Evolutionary conservation across 2,113 vertebrate genomes (phyloP).

Genomic region (Barnardius zonarius): DNA sequence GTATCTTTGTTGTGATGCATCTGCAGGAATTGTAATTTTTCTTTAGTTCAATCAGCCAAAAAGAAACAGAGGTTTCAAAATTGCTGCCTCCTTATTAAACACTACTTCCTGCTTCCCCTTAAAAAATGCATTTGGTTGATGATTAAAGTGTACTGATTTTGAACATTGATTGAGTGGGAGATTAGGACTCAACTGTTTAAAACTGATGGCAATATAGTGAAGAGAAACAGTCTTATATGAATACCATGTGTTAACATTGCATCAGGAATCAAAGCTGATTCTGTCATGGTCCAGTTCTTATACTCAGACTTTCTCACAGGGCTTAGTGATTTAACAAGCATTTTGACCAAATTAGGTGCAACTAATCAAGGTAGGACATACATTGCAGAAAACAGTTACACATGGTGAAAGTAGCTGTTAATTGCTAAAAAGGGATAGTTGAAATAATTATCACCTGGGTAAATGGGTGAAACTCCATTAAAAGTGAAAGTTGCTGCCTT

Average conservation of each 20-base stretch:
- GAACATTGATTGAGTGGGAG: constrained; percentile 29
- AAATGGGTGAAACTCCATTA: not conserved
- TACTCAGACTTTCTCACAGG: not conserved
- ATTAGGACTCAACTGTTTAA: not conserved
- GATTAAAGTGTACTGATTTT: not conserved
- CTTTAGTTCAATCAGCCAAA: not conserved
- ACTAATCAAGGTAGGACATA: not conserved
- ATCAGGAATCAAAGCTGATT: not conserved
- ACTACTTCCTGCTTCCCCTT: not conserved
- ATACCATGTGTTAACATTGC: not conserved
- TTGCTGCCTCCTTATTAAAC: not conserved
- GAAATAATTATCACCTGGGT: not conserved
- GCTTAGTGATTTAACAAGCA: not conserved
- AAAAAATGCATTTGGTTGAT: not conserved
- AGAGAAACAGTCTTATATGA: not conserved
- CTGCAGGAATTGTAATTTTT: not conserved
- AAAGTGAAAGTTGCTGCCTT: not conserved
- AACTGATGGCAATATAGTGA: not conserved
- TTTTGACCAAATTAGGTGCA: not conserved
- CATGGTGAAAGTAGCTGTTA: not conserved
- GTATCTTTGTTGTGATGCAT: not conserved
- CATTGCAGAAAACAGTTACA: not conserved
- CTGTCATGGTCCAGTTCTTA: not conserved
- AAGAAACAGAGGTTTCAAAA: not conserved
- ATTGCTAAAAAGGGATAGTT: not conserved